Percentiles rank a stretch among this genome's conserved stretches.
phyloP scores from a whole-genome alignment of 2,797 vertebrate genomes.

The Arctocebus calabarensis region DNA sequence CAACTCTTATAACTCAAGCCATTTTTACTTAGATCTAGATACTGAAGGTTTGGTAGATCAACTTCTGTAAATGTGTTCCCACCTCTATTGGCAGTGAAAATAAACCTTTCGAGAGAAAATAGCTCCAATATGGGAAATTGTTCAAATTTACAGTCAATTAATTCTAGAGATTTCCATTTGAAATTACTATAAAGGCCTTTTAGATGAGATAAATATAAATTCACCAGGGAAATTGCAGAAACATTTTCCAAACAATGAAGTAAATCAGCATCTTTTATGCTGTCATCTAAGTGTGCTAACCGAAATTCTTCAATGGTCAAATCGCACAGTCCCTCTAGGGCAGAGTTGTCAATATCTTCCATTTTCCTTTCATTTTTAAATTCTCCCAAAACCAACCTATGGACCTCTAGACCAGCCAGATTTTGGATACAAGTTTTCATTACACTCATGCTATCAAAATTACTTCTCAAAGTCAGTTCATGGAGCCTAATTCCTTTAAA shows the following conservation, averaged over 20 bases:
- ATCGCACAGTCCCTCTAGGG: slow-evolving; percentile 86
- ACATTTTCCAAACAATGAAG: slow-evolving; percentile 83
- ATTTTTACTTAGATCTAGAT: slow-evolving; percentile 88
- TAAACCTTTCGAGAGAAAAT: slow-evolving; percentile 83
- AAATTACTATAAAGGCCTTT: slow-evolving; percentile 19
- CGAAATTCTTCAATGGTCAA: slow-evolving; percentile 86
- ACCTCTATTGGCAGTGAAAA: slow-evolving; percentile 73
- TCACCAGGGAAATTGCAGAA: slow-evolving; percentile 83
- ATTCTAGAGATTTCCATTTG: slow-evolving; percentile 81
- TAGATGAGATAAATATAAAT: accelerated
- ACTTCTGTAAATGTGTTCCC: slow-evolving; percentile 45
- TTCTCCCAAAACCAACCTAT: slow-evolving; percentile 85
- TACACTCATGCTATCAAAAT: slow-evolving; percentile 81
- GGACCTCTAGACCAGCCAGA: slow-evolving; percentile 86
- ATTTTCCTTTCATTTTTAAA: slow-evolving; percentile 74
- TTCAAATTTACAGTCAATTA: slow-evolving; percentile 57
- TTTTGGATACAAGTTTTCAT: slow-evolving; percentile 84
- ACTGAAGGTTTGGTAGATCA: slow-evolving; percentile 76
- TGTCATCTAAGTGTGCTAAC: not conserved
- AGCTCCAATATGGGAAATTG: slow-evolving; percentile 67
- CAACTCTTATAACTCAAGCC: slow-evolving; percentile 70
- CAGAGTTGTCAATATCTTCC: not conserved
- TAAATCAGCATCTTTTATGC: slow-evolving; percentile 38
- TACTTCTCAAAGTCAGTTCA: slow-evolving; percentile 85
- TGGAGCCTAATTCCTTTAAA: slow-evolving; percentile 85